Conservation (phyloP, 2,113 vertebrate species). For the Salvelinus namaycush region DNA sequence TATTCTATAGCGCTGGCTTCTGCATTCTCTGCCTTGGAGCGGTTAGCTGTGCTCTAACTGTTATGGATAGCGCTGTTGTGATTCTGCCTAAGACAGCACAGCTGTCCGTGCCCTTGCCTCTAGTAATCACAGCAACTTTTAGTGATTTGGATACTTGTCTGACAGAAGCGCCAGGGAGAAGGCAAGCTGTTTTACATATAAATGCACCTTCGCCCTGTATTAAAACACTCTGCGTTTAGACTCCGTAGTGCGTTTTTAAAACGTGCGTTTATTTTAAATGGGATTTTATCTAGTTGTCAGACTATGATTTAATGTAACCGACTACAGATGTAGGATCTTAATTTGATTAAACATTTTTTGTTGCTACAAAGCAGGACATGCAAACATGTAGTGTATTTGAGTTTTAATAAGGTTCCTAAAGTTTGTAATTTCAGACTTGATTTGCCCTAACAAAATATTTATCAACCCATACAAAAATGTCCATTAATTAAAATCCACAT, state of each 20-base stretch:
- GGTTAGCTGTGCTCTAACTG: conserved; percentile 40
- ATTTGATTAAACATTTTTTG: too few species aligned
- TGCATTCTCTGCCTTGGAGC: conserved; percentile 31
- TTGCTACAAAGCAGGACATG: too few species aligned
- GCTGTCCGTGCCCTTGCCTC: conserved; percentile 57
- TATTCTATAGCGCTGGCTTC: conserved; percentile 16
- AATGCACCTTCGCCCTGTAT: conserved; percentile 31
- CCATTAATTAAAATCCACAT: too few species aligned
- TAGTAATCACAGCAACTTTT: conserved; percentile 55
- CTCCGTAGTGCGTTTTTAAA: not conserved
- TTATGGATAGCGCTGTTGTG: conserved; percentile 61
- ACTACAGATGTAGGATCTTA: too few species aligned
- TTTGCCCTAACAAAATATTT: too few species aligned
- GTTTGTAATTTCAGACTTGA: too few species aligned
- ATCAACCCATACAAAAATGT: too few species aligned
- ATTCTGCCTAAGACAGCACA: conserved; percentile 57
- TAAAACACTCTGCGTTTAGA: conserved; percentile 5
- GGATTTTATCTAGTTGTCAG: not conserved
- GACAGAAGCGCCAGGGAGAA: conserved; percentile 18
- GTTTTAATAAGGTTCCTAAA: too few species aligned
- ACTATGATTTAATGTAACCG: too few species aligned
- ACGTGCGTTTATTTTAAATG: not conserved
- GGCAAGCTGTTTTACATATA: conserved; percentile 48
- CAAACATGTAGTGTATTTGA: too few species aligned
- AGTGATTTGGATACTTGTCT: conserved; percentile 46